Evolutionary conservation across 1,140 invertebrate species (phyloP).

Genomic region (Pteromalus puparum): DNA sequence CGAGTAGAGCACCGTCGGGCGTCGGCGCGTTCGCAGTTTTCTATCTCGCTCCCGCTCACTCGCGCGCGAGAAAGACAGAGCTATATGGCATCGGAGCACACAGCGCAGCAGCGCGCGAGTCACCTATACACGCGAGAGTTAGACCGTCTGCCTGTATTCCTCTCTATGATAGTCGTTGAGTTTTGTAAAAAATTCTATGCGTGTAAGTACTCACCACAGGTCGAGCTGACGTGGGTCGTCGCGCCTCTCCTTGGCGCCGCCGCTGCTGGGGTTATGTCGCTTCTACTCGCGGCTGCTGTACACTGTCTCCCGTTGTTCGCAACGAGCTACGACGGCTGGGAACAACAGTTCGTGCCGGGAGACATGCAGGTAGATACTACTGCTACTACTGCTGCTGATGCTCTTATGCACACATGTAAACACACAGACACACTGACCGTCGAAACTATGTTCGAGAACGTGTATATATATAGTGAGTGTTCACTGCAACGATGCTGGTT

Average conservation of each 20-base stretch:
- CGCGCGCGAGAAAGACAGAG: neutral
- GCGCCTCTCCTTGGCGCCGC: neutral
- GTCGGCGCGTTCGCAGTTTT: constrained; percentile 34
- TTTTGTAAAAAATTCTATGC: too few species aligned
- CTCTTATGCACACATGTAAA: neutral
- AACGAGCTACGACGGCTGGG: neutral
- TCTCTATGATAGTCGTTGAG: too few species aligned
- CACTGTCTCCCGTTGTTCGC: neutral
- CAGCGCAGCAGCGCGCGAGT: constrained; percentile 1
- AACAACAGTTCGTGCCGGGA: neutral
- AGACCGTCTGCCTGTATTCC: neutral
- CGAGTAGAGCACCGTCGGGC: constrained; percentile 33
- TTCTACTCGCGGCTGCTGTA: neutral
- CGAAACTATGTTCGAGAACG: neutral
- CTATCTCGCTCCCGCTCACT: constrained; percentile 21
- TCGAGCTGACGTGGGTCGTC: constrained; percentile 61
- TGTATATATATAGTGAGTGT: neutral
- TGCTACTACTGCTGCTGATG: neutral
- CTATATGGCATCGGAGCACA: neutral
- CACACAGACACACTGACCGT: neutral
- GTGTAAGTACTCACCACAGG: constrained; percentile 65
- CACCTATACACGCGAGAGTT: neutral
- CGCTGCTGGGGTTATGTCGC: constrained; percentile 11
- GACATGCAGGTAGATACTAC: neutral
- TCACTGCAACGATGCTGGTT: too few species aligned